Evolutionary conservation across 2,113 vertebrate species (phyloP).

Genomic region (Arizona elegans): DNA sequence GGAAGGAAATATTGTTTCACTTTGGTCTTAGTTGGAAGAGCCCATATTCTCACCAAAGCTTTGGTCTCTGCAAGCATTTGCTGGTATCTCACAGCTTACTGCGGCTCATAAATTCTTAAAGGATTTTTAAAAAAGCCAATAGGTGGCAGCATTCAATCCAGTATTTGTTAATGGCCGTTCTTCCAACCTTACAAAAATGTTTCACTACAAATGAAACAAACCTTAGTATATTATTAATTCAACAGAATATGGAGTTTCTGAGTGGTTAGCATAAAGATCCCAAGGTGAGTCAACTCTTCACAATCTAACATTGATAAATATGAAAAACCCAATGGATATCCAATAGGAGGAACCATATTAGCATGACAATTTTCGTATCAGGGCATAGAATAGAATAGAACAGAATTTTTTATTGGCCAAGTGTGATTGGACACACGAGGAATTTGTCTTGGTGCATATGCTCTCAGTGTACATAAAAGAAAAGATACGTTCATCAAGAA

Average conservation of each 20-base stretch:
- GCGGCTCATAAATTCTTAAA: not conserved
- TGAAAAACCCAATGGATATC: not conserved
- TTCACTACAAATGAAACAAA: not conserved
- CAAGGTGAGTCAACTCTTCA: not conserved
- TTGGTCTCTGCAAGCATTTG: not conserved
- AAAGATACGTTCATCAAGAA: too few relatives aligned
- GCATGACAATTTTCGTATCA: not conserved
- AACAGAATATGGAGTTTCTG: not conserved
- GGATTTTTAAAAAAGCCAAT: conserved; percentile 17
- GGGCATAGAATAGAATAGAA: too few relatives aligned
- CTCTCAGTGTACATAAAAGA: too few relatives aligned
- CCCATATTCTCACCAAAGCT: not conserved
- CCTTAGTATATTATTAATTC: conserved; percentile 4
- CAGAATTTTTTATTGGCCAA: too few relatives aligned
- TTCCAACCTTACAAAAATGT: not conserved
- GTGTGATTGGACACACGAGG: too few relatives aligned
- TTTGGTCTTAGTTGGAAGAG: not conserved
- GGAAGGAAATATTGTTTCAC: not conserved
- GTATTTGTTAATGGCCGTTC: conserved; percentile 7
- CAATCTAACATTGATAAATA: not conserved
- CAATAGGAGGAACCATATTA: not conserved
- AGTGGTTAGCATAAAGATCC: not conserved
- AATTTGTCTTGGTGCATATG: too few relatives aligned
- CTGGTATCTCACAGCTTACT: not conserved
- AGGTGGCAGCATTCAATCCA: conserved; percentile 50